A percentile compares a stretch with the other conserved stretches of the same genome.
Conservation (phyloP, 2,797 vertebrate species). For the Falco biarmicus region DNA sequence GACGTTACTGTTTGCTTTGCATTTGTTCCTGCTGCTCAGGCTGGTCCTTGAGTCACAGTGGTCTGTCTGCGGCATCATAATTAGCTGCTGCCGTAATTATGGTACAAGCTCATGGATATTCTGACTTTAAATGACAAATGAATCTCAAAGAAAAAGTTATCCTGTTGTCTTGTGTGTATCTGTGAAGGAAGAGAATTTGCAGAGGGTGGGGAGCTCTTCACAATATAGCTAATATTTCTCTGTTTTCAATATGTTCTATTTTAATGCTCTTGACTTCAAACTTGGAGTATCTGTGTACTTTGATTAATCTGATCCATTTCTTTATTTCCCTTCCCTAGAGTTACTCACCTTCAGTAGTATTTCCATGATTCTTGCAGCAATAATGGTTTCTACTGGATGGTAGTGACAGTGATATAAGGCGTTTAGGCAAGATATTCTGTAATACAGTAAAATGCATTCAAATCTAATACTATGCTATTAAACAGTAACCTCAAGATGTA, state of each 20-base stretch:
- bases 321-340: not conserved
- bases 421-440: not conserved
- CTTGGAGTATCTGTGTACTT: not conserved
- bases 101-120: not conserved
- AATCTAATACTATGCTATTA: not conserved
- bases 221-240: not conserved
- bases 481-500: not conserved
- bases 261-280: not conserved
- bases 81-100: conserved; percentile 62
- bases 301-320: not conserved
- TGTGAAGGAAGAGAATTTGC: not conserved
- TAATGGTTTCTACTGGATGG: not conserved
- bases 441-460: not conserved
- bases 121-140: conserved; percentile 23
- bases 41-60: conserved; percentile 45
- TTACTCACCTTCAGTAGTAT: not conserved
- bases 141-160: conserved; percentile 36
- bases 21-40: conserved; percentile 45
- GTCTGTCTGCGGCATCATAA: conserved; percentile 26
- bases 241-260: not conserved
- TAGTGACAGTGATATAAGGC: not conserved
- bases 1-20: conserved; percentile 47
- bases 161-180: conserved; percentile 5
- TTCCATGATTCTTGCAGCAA: not conserved
- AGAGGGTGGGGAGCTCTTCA: not conserved